Evolutionary conservation across 2,113 vertebrate genomes (phyloP).

Genomic region (Mola mola): DNA sequence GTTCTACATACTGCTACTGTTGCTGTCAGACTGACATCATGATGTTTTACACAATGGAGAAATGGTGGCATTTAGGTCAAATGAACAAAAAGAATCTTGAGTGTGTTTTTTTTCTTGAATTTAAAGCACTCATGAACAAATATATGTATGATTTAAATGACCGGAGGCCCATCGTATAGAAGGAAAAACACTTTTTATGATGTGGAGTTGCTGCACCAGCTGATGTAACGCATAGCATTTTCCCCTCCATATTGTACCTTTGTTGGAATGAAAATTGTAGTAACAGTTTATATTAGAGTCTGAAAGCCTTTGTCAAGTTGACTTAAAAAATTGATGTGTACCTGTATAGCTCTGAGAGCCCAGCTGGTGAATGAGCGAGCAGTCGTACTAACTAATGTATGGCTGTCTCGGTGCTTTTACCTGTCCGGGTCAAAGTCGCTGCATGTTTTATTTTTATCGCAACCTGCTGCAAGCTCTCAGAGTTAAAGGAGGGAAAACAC

Average conservation of each 20-base stretch:
- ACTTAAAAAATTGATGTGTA: slow-evolving; percentile 75
- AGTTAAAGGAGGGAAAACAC: slow-evolving; percentile 27
- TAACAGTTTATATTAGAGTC: slow-evolving; percentile 41
- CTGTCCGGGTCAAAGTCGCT: slow-evolving; percentile 54
- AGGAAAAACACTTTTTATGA: slow-evolving; percentile 12
- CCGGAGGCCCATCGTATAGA: too few species aligned
- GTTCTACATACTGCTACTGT: too few species aligned
- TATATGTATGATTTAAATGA: too few species aligned
- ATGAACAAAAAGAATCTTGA: not conserved
- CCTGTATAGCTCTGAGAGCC: slow-evolving; percentile 52
- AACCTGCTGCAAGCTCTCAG: slow-evolving; percentile 24
- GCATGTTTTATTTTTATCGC: slow-evolving; percentile 62
- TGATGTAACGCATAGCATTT: slow-evolving; percentile 24
- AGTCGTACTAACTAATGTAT: slow-evolving; percentile 48
- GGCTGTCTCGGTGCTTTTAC: slow-evolving; percentile 52
- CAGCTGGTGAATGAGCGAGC: slow-evolving; percentile 10
- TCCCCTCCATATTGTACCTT: slow-evolving; percentile 57
- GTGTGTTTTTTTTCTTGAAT: too few species aligned
- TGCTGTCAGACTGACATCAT: too few species aligned
- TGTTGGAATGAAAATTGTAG: slow-evolving; percentile 18
- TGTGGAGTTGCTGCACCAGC: slow-evolving; percentile 13
- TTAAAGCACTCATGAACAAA: too few species aligned
- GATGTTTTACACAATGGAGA: too few species aligned
- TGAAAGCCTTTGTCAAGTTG: slow-evolving; percentile 80
- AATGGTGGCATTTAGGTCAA: not conserved